These are phyloP conservation scores for Eclectus roratus DNA, from an alignment of 2,113 vertebrate genomes.

Conservation along the genomic window DNA sequence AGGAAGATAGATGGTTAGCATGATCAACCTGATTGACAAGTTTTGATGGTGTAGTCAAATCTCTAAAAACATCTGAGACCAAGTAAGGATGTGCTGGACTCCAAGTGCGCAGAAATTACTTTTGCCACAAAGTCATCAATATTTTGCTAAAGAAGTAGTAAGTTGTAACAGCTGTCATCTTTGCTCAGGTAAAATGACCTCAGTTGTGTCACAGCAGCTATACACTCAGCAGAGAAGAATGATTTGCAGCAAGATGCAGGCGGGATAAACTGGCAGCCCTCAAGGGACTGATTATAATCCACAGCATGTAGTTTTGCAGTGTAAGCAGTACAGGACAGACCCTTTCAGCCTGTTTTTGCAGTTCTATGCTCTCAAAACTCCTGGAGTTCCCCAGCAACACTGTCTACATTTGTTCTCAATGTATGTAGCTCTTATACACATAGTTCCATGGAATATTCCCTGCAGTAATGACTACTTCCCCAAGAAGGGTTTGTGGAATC, in stretches of 20 bases:
- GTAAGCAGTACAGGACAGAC: constrained; percentile 22
- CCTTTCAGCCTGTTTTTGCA: constrained; percentile 17
- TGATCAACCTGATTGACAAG: background rate
- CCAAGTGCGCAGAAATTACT: background rate
- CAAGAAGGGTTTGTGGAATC: background rate
- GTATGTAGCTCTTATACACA: background rate
- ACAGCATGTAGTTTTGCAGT: background rate
- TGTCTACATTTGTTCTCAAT: background rate
- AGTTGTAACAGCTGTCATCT: background rate
- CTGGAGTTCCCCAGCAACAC: constrained; percentile 1
- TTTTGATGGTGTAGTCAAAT: background rate
- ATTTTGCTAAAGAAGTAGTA: background rate
- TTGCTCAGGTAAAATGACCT: background rate
- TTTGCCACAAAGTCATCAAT: background rate
- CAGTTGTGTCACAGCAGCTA: background rate
- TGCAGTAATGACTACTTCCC: constrained; percentile 4
- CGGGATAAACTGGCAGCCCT: constrained; percentile 9
- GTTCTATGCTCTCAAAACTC: background rate
- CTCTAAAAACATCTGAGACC: background rate
- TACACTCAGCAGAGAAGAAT: background rate
- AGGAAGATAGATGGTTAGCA: background rate
- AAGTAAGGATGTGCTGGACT: background rate
- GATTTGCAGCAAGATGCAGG: background rate
- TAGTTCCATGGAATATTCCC: constrained; percentile 1
- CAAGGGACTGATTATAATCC: constrained; percentile 20